Evolutionary conservation across 2,113 vertebrate genomes (phyloP), one percentile per base, ranked within the genome.

Genomic region (Gorilla gorilla): DNA sequence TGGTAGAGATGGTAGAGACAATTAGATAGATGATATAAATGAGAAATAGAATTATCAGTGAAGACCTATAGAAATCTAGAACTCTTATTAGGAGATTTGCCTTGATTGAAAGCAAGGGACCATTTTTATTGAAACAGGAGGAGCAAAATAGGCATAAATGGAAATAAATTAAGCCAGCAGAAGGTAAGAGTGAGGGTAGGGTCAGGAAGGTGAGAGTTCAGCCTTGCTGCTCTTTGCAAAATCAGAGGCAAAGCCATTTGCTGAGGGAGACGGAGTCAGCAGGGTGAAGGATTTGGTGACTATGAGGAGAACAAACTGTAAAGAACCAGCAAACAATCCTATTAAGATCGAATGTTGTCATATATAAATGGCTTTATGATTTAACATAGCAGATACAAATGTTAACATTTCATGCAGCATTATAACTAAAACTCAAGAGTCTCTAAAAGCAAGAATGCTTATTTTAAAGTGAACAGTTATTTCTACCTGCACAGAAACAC

Each of bases 381-480:
- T 97, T 97, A 98, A 89, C 50, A 64, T 13, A 97, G 91, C 78
- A 97, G 87, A 96, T 94, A 94, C 66, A 95, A 95, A 97, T 96
- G 72, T 97, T 98, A 1, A 96, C 96, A 93, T 97, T 98, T 92
- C 94, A 48, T 88, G 78, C 14, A 84, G 79, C 92, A 94, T 97
- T 97, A 75, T 94, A 97, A 96, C 12, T 25, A 87, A 89, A 96
- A 66, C 23, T 61, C 70, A 59, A 30, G 75, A 50, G 45, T 92
- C 76, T 94, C 64, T 81, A 68, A 93, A 85, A 55, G 40, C 75
- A 92, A 55, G 16, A 82, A 23, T 57, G 59, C 80, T 81, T 61
- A 72, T 80, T 96, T 91, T 59, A 82, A 92, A 90, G 38, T 10
- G 18, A 66, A 57, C 5, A 30, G 18, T 66, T 83, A 14, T 73